Conservation (phyloP, 1,140 invertebrate species). For the Chionoecetes opilio region DNA sequence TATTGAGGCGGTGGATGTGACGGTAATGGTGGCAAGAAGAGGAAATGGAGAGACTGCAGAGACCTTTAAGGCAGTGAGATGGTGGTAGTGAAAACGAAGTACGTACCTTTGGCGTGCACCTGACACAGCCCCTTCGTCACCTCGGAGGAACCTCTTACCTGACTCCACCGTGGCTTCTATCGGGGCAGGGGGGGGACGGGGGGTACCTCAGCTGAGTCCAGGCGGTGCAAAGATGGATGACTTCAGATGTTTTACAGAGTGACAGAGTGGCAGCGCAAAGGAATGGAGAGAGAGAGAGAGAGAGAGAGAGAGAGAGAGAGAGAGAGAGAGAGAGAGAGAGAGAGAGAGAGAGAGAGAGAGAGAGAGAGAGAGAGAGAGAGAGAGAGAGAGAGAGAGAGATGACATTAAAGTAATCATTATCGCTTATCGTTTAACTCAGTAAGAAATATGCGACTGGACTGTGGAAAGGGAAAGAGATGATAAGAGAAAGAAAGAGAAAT, state of each 20-base stretch:
- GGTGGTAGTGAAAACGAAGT: neutral
- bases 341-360: slow-evolving; percentile 48
- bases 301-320: slow-evolving; percentile 48
- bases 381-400: slow-evolving; percentile 18
- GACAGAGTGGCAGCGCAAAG: too few species aligned
- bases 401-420: neutral
- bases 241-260: too few species aligned
- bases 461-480: too few species aligned
- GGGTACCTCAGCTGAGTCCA: neutral
- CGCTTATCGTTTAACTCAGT: neutral
- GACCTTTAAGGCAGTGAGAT: neutral
- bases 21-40: too few species aligned
- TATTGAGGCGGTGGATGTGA: too few species aligned
- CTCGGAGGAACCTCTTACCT: neutral
- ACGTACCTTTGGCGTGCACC: neutral
- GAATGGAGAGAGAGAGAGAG: neutral
- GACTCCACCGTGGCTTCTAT: neutral
- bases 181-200: neutral
- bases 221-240: too few species aligned
- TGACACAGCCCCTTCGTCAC: neutral
- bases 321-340: slow-evolving; percentile 48
- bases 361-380: slow-evolving; percentile 44
- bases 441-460: too few species aligned
- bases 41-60: neutral
- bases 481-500: too few species aligned